Conservation (phyloP, 37 sponge, comb jelly and placozoan genomes). For the Halisarca cf. caerulea region DNA sequence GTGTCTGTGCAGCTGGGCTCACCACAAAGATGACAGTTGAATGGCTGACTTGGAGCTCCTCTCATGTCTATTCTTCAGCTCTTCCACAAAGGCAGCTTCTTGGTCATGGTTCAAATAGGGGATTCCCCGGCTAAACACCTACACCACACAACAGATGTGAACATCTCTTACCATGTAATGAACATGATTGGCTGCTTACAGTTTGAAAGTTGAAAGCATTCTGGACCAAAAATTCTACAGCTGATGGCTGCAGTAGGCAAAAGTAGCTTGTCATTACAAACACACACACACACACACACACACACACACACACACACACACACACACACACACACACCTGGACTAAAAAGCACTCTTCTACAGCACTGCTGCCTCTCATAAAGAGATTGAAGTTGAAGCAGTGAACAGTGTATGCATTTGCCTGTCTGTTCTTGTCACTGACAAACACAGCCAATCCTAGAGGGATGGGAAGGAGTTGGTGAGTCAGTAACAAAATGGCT, state of each 20-base stretch:
- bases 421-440: constrained; percentile 37
- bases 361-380: constrained; percentile 24
- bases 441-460: constrained; percentile 62
- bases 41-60: no score
- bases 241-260: constrained; percentile 46
- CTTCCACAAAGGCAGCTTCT: constrained; percentile 6
- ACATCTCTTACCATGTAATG: neutral
- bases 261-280: neutral
- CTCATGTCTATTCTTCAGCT: neutral
- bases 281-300: constrained; percentile 36
- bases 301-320: constrained; percentile 50
- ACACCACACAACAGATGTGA: neutral
- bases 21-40: no score
- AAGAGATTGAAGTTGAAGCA: constrained; percentile 44
- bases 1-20: no score
- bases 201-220: constrained; percentile 75
- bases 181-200: neutral
- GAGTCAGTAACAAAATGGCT: neutral
- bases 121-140: constrained; percentile 67
- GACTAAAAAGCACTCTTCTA: constrained; percentile 29
- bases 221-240: constrained; percentile 53
- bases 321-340: constrained; percentile 41
- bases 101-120: constrained; percentile 56
- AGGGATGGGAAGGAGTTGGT: neutral
- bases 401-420: constrained; percentile 30